These are phyloP conservation scores for Maniola jurtina DNA, from an alignment of 1,140 invertebrate genomes.

Conservation along the genomic window DNA sequence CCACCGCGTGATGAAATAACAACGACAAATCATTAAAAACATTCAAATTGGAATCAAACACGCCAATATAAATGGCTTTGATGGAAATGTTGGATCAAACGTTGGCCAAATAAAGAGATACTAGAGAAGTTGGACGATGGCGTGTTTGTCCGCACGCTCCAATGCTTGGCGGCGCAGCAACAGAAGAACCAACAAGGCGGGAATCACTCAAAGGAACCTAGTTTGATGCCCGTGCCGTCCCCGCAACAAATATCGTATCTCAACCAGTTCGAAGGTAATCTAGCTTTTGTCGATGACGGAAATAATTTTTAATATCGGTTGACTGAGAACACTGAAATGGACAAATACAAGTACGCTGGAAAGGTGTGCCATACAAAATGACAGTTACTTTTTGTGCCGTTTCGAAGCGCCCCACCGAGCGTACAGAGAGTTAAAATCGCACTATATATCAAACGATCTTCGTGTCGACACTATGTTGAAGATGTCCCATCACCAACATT, in stretches of 20 bases:
- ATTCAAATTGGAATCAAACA: slow-evolving; percentile 28
- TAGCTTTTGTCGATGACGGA: slow-evolving; percentile 30
- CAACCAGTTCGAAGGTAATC: slow-evolving; percentile 92
- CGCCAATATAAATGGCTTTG: slow-evolving; percentile 15
- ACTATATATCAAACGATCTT: too few relatives aligned
- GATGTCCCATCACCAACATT: too few relatives aligned
- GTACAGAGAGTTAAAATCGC: too few relatives aligned
- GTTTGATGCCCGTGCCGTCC: slow-evolving; percentile 96
- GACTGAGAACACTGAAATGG: neutral
- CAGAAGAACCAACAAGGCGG: slow-evolving; percentile 79
- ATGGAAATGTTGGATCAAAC: slow-evolving; percentile 41
- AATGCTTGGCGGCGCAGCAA: slow-evolving; percentile 88
- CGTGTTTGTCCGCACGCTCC: slow-evolving; percentile 89
- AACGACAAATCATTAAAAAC: slow-evolving; percentile 43
- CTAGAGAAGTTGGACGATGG: slow-evolving; percentile 82
- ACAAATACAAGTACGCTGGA: too few relatives aligned
- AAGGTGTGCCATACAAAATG: too few relatives aligned
- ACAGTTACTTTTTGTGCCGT: too few relatives aligned
- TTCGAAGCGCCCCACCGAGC: too few relatives aligned
- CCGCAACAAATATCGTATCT: slow-evolving; percentile 97
- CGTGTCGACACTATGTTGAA: too few relatives aligned
- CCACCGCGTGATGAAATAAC: slow-evolving; percentile 74
- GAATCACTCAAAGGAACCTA: slow-evolving; percentile 86
- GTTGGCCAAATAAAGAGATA: slow-evolving; percentile 63
- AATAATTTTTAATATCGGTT: slow-evolving; percentile 12